Evolutionary conservation across 2,888 invertebrate species (phyloP), one percentile per base, ranked within the genome.

Genomic region (Litoditis marina): DNA sequence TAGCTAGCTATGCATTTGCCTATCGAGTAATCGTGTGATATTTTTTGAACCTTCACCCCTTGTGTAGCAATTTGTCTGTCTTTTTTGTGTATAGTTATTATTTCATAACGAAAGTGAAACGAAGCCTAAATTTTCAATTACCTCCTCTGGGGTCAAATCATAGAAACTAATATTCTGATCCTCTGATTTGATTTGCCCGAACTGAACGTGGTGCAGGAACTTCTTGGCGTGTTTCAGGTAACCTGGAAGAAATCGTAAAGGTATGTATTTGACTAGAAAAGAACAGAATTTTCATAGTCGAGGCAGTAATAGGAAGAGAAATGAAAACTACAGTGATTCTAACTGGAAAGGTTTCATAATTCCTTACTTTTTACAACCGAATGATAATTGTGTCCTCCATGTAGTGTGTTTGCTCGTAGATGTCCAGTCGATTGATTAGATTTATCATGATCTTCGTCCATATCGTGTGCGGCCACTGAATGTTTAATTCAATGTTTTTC

Each of bases 221-320:
- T 71, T 69, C 54, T 77, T 78, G 6, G 79, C 79, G 46, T 76
- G 76, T 51, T 67, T 66, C 44, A 79, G 70, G 53, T 79, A 79
- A 27, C 69, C 79, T 62, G 63, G 60, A 63, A 69, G 58, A 53
- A 66, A 69, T 49, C 49, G 65, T 76, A 31, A 44, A 69, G 13
- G 6, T 22, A 8, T 4, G 30, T 5, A 19, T 27, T 34, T 34
- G 11, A 7, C n/a, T n/a, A n/a, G n/a, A n/a, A n/a, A n/a, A n/a
- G n/a, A n/a, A n/a, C n/a, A n/a, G n/a, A n/a, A n/a, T n/a, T n/a
- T n/a, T n/a, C n/a, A n/a, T n/a, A n/a, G n/a, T n/a, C n/a, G n/a
- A n/a, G n/a, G n/a, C n/a, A n/a, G n/a, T n/a, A n/a, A n/a, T n/a
- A n/a, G n/a, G n/a, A n/a, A n/a, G n/a, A n/a, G n/a, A n/a, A n/a